A percentile compares a stretch with the other conserved stretches of the same genome.
These are phyloP conservation scores for Halictus rubicundus DNA, from an alignment of 1,140 invertebrate species.

Conservation along the genomic window DNA sequence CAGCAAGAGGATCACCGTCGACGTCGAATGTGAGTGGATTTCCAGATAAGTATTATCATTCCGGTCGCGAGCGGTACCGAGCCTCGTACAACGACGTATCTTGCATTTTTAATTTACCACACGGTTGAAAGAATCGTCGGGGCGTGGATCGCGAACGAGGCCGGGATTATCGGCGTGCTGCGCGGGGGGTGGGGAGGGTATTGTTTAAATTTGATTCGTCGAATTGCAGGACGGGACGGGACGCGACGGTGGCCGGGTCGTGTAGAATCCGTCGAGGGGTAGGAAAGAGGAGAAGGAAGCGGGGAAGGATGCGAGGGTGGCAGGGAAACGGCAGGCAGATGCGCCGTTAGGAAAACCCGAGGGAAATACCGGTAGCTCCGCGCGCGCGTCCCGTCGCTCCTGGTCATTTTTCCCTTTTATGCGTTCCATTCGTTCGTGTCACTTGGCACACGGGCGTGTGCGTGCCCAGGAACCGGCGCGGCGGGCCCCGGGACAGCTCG, in stretches of 20 bases:
- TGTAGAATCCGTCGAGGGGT: neutral
- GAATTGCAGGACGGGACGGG: constrained; percentile 27
- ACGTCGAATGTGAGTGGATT: constrained; percentile 91
- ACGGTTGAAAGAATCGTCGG: too few relatives aligned
- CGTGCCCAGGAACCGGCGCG: constrained; percentile 16
- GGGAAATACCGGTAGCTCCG: constrained; percentile 71
- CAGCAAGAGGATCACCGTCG: constrained; percentile 92
- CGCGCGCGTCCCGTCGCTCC: constrained; percentile 65
- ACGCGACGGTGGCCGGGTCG: neutral
- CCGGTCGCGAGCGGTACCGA: neutral
- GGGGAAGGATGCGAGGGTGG: neutral
- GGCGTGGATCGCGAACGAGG: neutral
- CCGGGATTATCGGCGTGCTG: neutral
- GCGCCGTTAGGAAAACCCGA: constrained; percentile 61
- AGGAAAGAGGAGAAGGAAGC: neutral
- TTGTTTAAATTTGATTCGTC: constrained; percentile 74
- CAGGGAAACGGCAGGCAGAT: constrained; percentile 7
- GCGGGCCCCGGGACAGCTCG: constrained; percentile 12
- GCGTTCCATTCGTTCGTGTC: constrained; percentile 76
- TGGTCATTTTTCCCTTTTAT: constrained; percentile 78
- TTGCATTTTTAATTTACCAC: neutral
- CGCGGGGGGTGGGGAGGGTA: constrained; percentile 37
- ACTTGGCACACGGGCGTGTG: constrained; percentile 56
- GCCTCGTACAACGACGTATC: neutral
- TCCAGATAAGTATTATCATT: constrained; percentile 19